phyloP scores from a whole-genome alignment of 2,113 vertebrate species.

The Zosterops lateralis region DNA sequence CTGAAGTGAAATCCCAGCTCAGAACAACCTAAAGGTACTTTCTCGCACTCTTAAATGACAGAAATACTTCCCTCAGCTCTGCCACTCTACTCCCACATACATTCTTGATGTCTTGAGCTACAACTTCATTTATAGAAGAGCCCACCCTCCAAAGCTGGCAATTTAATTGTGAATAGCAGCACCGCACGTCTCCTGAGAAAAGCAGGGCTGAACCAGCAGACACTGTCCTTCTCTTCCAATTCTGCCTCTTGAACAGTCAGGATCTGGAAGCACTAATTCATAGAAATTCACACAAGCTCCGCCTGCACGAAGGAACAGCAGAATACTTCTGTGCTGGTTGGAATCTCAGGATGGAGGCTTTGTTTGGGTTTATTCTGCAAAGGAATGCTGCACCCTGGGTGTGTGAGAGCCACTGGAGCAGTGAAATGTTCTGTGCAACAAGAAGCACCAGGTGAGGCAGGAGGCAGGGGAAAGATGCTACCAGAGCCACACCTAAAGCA shows the following conservation, averaged over 20 bases:
- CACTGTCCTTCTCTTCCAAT: not conserved
- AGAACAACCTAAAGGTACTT: not conserved
- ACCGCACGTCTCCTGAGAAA: not conserved
- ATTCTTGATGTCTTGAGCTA: not conserved
- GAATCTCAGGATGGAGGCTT: not conserved
- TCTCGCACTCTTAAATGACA: not conserved
- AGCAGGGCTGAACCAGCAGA: not conserved
- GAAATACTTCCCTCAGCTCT: not conserved
- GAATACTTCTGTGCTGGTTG: not conserved
- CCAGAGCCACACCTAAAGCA: not conserved
- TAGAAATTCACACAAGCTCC: not conserved
- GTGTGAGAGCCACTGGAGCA: not conserved
- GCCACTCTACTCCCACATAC: not conserved
- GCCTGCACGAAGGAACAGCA: not conserved
- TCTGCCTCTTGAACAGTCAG: not conserved
- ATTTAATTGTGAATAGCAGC: not conserved
- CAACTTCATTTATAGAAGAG: not conserved
- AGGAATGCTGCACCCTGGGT: rapidly evolving
- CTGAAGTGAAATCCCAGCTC: not conserved
- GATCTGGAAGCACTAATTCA: not conserved
- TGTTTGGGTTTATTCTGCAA: not conserved
- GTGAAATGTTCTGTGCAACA: not conserved
- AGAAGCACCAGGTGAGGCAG: not conserved
- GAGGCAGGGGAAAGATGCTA: not conserved
- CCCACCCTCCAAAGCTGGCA: not conserved